Percentiles rank a stretch among this genome's conserved stretches.
Conservation (phyloP, 2,797 vertebrate species). For the Bovichtus diacanthus region DNA sequence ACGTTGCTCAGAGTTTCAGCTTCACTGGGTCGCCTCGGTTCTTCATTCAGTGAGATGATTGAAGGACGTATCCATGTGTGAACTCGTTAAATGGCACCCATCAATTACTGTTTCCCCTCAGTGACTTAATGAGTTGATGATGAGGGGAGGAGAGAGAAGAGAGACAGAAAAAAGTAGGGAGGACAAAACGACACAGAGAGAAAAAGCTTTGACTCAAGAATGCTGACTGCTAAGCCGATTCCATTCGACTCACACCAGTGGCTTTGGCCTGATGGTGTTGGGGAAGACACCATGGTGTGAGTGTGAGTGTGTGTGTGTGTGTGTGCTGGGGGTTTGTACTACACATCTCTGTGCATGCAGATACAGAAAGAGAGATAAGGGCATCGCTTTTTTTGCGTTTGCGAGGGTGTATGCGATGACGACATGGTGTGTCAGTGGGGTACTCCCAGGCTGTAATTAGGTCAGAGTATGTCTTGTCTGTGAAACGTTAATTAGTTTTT, state of each 20-base stretch:
- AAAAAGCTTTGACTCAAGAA: slow-evolving; percentile 58
- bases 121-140: slow-evolving; percentile 80
- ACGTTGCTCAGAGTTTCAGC: slow-evolving; percentile 54
- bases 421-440: slow-evolving; percentile 47
- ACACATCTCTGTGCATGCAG: slow-evolving; percentile 19
- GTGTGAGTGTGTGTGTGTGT: slow-evolving; percentile 25
- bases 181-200: slow-evolving; percentile 36
- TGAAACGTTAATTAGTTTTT: slow-evolving; percentile 67
- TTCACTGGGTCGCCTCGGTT: slow-evolving; percentile 35
- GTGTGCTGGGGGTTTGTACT: not conserved
- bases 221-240: slow-evolving; percentile 66
- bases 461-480: slow-evolving; percentile 64
- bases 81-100: slow-evolving; percentile 79
- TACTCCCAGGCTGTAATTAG: slow-evolving; percentile 67
- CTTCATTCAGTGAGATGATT: slow-evolving; percentile 65
- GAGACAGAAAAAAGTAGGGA: slow-evolving; percentile 10
- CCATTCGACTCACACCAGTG: slow-evolving; percentile 68
- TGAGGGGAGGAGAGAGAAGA: slow-evolving; percentile 43
- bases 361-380: slow-evolving; percentile 21
- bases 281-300: slow-evolving; percentile 36
- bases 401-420: not conserved
- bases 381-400: not conserved
- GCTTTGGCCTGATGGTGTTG: slow-evolving; percentile 49
- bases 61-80: slow-evolving; percentile 73
- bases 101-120: slow-evolving; percentile 80